Percentiles rank a stretch among this genome's conserved stretches.
Conservation (phyloP, 2,797 vertebrate genomes). For the Characodon lateralis region DNA sequence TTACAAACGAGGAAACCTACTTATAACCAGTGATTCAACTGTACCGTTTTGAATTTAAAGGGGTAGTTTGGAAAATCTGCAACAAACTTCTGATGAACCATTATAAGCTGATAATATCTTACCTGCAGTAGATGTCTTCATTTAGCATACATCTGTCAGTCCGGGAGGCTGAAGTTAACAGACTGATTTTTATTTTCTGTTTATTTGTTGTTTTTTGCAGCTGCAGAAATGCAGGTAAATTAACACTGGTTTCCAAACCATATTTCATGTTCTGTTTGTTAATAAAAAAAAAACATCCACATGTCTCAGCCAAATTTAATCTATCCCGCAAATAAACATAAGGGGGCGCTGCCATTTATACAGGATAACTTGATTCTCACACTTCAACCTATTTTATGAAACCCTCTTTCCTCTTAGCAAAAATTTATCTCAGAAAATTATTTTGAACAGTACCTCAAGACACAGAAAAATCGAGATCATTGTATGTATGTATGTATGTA, state of each 20-base stretch:
- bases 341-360: too few species aligned
- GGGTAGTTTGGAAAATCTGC: background rate
- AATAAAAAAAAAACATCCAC: background rate
- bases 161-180: background rate
- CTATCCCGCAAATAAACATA: too few species aligned
- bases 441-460: too few species aligned
- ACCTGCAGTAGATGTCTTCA: background rate
- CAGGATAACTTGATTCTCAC: too few species aligned
- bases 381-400: too few species aligned
- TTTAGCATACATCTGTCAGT: background rate
- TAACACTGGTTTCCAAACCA: background rate
- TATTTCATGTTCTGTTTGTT: background rate
- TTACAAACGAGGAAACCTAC: background rate
- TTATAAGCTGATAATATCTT: background rate
- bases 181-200: background rate
- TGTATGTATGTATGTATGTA: background rate
- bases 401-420: too few species aligned
- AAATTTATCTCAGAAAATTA: too few species aligned
- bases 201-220: background rate
- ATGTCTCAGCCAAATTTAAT: background rate
- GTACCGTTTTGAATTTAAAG: background rate
- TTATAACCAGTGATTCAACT: background rate
- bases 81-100: background rate
- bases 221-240: background rate
- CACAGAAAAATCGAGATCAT: too few species aligned